Base-by-base conservation (phyloP, 1,140 invertebrate species). In the Cotesia chilonis region DNA sequence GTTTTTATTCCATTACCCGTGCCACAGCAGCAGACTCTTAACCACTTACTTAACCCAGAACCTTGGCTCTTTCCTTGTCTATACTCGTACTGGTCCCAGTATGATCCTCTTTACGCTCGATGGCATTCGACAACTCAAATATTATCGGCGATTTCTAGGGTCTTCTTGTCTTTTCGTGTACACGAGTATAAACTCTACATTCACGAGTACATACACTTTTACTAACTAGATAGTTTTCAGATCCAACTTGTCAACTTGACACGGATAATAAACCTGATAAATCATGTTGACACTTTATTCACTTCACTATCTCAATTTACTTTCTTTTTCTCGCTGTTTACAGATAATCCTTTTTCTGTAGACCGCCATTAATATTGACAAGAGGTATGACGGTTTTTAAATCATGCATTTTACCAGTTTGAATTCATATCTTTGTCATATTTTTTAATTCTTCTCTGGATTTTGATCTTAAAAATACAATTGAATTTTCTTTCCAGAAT, bases 1-100 rank as follows among this genome's bases (percentile, higher is more conserved):
- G 76, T 77, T 77, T 77, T 77, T 77, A 77, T 77, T 77, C 76
- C 76, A 77, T 77, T 77, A 77, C 76, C 68, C 68, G 41, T 60
- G 64, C 57, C 17, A 61, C 59, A 68, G 63, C 66, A 68, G 55
- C 66, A 71, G 74, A 72, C 76, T 77, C 76, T 77, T 77, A 77
- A 77, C 74, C 76, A 77, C 76, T 77, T 75, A 77, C 74, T 77
- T 77, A 74, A 75, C 72, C 72, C 68, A 71, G 63, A 75, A 74
- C 68, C 76, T 70, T 70, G 61, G 20, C 76, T 64, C 76, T 75
- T 75, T 74, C 60, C 76, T 75, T 75, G 71, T 75, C 73, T 74
- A 73, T 74, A 70, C 64, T 28, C 28, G 28, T 3, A 28, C 28
- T 28, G 28, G 28, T 28, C 28, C 51, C 63, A 54, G 10, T 61